phyloP scores from a whole-genome alignment of 2,888 invertebrate species.

The Coleophora deauratella region DNA sequence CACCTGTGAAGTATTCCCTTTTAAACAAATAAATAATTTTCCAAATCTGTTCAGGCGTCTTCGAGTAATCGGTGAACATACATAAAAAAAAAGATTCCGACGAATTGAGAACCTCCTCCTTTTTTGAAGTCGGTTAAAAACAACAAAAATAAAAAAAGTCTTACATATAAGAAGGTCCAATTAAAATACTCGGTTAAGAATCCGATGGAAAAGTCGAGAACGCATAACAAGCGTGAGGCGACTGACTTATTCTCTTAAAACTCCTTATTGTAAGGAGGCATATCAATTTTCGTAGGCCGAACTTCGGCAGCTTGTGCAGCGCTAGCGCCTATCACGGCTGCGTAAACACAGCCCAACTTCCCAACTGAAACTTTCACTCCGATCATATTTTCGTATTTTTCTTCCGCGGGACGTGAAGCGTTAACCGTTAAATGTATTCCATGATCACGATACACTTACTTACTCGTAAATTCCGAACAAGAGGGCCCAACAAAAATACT shows the following conservation, averaged over 20 bases:
- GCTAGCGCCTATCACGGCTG: constrained; percentile 21
- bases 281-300: background rate
- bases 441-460: constrained; percentile 58
- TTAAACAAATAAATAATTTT: too few species aligned
- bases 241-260: background rate
- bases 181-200: too few species aligned
- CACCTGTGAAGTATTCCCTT: too few species aligned
- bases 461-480: constrained; percentile 48
- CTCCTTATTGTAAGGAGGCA: background rate
- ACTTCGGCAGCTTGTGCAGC: background rate
- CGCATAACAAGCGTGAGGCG: too few species aligned
- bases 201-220: too few species aligned
- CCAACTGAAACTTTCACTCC: constrained; percentile 33
- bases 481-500: constrained; percentile 55
- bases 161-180: too few species aligned
- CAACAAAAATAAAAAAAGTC: too few species aligned
- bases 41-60: too few species aligned
- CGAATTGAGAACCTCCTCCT: too few species aligned
- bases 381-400: constrained; percentile 60
- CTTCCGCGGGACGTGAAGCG: constrained; percentile 40
- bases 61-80: too few species aligned
- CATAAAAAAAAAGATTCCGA: too few species aligned
- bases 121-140: too few species aligned
- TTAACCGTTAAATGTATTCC: constrained; percentile 52
- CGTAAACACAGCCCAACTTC: constrained; percentile 30